These are phyloP conservation scores for Adelosebastes latens DNA, from an alignment of 2,797 vertebrate genomes.

Conservation along the genomic window DNA sequence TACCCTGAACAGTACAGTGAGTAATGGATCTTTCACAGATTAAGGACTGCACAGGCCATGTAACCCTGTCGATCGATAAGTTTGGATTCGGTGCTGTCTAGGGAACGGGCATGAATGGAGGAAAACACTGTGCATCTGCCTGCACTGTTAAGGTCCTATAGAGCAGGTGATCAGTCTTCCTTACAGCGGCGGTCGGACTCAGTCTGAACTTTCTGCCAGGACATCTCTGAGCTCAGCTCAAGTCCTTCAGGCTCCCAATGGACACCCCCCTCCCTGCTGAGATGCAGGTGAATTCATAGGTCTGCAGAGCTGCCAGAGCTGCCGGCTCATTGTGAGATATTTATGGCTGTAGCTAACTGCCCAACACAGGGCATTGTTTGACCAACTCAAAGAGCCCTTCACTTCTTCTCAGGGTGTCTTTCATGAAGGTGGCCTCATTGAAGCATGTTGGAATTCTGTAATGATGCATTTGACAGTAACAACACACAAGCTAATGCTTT, in stretches of 20 bases:
- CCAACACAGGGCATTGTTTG: slow-evolving; percentile 15
- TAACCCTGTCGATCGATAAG: slow-evolving; percentile 33
- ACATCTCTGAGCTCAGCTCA: slow-evolving; percentile 31
- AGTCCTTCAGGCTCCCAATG: slow-evolving; percentile 42
- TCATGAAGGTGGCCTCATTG: slow-evolving; percentile 3
- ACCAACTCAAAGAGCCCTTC: background rate
- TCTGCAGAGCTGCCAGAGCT: slow-evolving; percentile 32
- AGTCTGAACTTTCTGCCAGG: slow-evolving; percentile 46
- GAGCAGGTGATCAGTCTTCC: slow-evolving; percentile 50
- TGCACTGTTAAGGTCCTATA: slow-evolving; percentile 10
- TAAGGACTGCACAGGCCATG: slow-evolving; percentile 15
- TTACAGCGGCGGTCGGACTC: slow-evolving; percentile 26
- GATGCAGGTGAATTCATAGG: slow-evolving; percentile 36
- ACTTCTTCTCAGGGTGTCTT: background rate
- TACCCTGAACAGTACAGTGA: slow-evolving; percentile 14
- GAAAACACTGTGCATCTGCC: slow-evolving; percentile 24
- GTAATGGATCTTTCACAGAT: slow-evolving; percentile 38
- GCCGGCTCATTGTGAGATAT: slow-evolving; percentile 55
- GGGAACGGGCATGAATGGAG: slow-evolving; percentile 16
- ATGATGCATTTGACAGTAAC: background rate
- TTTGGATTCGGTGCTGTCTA: slow-evolving; percentile 24
- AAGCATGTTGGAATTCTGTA: background rate
- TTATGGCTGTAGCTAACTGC: slow-evolving; percentile 26
- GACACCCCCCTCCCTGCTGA: slow-evolving; percentile 10
- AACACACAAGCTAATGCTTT: background rate